Evolutionary conservation across 2,797 vertebrate genomes (phyloP).

Genomic region (Antennarius maculatus): DNA sequence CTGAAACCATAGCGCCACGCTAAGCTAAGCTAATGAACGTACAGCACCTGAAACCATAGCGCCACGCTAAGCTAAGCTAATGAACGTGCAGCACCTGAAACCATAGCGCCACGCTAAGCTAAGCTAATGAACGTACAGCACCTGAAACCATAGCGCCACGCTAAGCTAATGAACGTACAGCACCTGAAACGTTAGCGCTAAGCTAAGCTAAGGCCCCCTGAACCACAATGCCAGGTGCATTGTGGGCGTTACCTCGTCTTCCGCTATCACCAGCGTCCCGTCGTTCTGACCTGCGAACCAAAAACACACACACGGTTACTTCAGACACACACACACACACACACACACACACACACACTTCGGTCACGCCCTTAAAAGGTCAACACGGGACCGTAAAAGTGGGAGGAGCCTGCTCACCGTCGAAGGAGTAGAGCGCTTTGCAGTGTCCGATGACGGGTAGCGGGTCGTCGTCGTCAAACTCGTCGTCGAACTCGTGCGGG

Average conservation of each 20-base stretch:
- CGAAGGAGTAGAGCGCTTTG: conserved; percentile 96
- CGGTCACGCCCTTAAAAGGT: too few species aligned
- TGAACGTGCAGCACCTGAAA: conserved; percentile 86
- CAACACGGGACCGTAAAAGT: too few species aligned
- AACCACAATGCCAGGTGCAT: too few species aligned
- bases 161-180: conserved; percentile 81
- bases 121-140: conserved; percentile 84
- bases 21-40: conserved; percentile 70
- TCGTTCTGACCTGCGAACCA: conserved; percentile 91
- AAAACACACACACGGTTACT: conserved; percentile 20
- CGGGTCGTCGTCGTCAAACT: conserved; percentile 97
- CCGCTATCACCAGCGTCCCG: conserved; percentile 95
- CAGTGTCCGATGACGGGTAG: conserved; percentile 97
- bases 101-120: background rate
- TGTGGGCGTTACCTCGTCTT: conserved; percentile 83
- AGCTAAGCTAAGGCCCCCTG: background rate
- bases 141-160: conserved; percentile 34
- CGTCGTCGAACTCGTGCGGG: conserved; percentile 94
- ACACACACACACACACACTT: too few species aligned
- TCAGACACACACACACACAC: background rate
- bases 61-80: background rate
- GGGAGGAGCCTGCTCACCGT: conserved; percentile 79
- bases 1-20: conserved; percentile 23
- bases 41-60: conserved; percentile 78
- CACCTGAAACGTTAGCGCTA: conserved; percentile 60